These are phyloP conservation scores for Xestia xanthographa DNA, from an alignment of 2,888 invertebrate genomes.

Conservation along the genomic window DNA sequence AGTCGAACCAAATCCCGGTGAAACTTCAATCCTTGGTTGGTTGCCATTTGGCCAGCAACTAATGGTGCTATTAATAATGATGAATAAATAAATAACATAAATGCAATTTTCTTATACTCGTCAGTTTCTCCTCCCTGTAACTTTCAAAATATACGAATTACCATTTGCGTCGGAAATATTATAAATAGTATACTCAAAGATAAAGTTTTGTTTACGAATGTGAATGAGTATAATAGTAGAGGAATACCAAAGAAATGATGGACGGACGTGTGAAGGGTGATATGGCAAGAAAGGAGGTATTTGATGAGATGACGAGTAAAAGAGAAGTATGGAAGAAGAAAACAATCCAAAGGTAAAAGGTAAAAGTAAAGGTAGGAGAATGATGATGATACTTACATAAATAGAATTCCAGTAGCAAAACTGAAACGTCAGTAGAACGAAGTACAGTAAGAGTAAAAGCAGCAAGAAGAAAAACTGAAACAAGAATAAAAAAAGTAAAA, in stretches of 20 bases:
- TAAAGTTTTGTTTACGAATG: too few species aligned
- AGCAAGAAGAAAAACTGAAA: slow-evolving; percentile 16
- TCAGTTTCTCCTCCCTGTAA: slow-evolving; percentile 4
- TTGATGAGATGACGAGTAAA: too few species aligned
- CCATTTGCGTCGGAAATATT: too few species aligned
- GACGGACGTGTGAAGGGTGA: too few species aligned
- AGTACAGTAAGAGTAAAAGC: background rate
- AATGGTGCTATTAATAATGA: background rate
- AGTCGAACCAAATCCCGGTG: background rate
- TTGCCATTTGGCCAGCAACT: background rate
- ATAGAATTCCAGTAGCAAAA: background rate
- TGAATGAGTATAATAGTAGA: too few species aligned
- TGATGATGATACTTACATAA: background rate
- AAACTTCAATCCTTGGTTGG: background rate
- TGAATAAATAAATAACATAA: background rate
- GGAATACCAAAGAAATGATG: too few species aligned
- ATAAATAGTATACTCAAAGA: too few species aligned
- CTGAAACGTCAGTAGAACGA: slow-evolving; percentile 1
- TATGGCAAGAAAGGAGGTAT: too few species aligned
- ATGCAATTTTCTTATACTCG: background rate
- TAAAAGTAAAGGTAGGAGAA: too few species aligned
- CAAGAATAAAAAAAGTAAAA: background rate
- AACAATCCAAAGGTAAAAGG: too few species aligned
- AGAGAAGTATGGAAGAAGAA: too few species aligned
- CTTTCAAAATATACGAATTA: background rate